Base-by-base conservation (phyloP, 2,113 vertebrate genomes). In the Ailurus styani region DNA sequence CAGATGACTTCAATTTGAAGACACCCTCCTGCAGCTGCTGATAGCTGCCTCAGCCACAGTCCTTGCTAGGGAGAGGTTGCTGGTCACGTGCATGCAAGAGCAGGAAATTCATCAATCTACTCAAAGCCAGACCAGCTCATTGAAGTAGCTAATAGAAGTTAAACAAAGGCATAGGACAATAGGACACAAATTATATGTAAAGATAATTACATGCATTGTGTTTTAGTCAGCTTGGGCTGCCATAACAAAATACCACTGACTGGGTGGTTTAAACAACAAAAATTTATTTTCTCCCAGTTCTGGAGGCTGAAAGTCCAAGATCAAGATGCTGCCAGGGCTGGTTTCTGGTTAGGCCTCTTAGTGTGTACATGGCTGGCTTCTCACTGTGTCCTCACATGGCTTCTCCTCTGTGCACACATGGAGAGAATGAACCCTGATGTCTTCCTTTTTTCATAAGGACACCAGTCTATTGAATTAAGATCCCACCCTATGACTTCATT, bases 341-440 rank as follows among this genome's bases (percentile, higher is more conserved):
- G 10, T 50, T 90, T 90, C 45, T 50, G 31, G n/a, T 50, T 27
- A 57, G 40, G 7, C 3, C 14, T 85, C 40, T 50, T 86, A 64
- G 27, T 11, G 83, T 83, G 52, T 11, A 83, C 1, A 45, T 18
- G 42, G 2, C 60, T 79, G 11, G 2, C 70, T 84, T 84, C 15
- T 34, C 12, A 0, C 11, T 78, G 6, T 11, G 29, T 34, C 25
- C 50, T 47, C 77, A 40, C 4, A 23, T 7, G 29, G 23, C 29
- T 47, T 79, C 55, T 85, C 9, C 2, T 66, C 66, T 54, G 52
- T 25, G 21, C 27, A 18, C 8, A 3, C 12, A 8, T 1, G 3
- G n/a, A 0, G 0, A n/a, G 18, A 66, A 1, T 20, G 6, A 20
- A 0, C 17, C 29, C 29, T 77, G 12, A 27, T 27, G 1, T n/a